Evolutionary conservation across 2,113 vertebrate genomes (phyloP), one percentile per base, ranked within the genome.

Genomic region (Ramphastos sulfuratus): DNA sequence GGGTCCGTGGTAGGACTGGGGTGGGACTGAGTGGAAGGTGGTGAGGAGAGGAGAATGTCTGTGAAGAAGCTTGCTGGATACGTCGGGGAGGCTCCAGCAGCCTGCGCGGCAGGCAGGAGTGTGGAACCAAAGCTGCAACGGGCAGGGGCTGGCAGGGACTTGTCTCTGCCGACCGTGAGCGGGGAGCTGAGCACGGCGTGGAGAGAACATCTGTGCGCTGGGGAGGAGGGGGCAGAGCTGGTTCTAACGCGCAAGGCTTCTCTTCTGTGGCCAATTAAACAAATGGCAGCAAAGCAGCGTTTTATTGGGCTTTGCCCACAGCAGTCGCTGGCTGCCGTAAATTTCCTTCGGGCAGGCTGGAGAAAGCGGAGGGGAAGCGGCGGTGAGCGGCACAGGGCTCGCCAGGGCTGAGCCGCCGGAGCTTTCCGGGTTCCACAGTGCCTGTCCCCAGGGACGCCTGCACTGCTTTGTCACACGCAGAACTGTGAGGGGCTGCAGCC

Each of bases 241-340:
- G 92, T 88, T 91, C 92, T 91, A 44, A 85, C 95, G 86, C 70
- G 88, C 96, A 64, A 97, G 96, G 97, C 95, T 86, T 98, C 97
- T 98, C 98, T 98, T 98, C 98, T 98, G 98, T 98, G 98, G 98
- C 98, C 98, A 99, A 99, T 99, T 99, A 99, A 98, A 98, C 98
- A 98, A 98, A 99, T 98, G 98, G 98, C 98, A 97, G 97, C 97
- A 98, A 98, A 98, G 98, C 96, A 98, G 97, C 98, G 98, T 99
- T 99, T 99, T 99, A 99, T 99, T 98, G 98, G 98, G 98, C 98
- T 98, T 98, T 98, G 98, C 98, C 98, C 97, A 97, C 94, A 98
- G 98, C 98, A 97, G 94, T 97, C 78, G 89, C 97, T 96, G 94
- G 96, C 96, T 89, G 98, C 97, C 95, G 98, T 99, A 98, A 98